A percentile compares a stretch with the other conserved stretches of the same genome.
phyloP scores from a whole-genome alignment of 2,113 vertebrate genomes.

The Leucosticte australis region DNA sequence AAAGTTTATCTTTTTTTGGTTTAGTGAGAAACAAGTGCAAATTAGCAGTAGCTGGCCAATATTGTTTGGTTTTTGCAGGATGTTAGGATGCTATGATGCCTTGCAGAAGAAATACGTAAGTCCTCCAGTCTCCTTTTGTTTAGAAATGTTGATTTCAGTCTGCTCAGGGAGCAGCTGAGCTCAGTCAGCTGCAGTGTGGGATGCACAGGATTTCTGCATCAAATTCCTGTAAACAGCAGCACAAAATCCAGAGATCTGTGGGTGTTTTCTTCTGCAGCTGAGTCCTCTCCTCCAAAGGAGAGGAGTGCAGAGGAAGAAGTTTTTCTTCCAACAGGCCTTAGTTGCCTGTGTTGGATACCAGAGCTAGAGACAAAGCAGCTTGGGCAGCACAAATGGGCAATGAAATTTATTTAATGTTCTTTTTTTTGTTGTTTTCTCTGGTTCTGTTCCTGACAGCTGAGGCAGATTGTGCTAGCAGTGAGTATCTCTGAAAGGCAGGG shows the following conservation, averaged over 20 bases:
- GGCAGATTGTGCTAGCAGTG: constrained; percentile 87
- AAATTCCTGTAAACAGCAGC: not conserved
- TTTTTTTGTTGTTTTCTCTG: not conserved
- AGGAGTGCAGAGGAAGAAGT: not conserved
- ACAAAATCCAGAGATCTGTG: not conserved
- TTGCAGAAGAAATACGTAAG: constrained; percentile 96
- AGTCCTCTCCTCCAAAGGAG: not conserved
- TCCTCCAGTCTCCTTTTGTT: not conserved
- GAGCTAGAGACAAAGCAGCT: not conserved
- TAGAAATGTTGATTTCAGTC: not conserved
- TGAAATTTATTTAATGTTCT: constrained; percentile 14
- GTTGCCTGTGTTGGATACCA: not conserved
- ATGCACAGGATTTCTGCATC: not conserved
- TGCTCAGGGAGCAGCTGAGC: not conserved
- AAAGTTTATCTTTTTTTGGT: not conserved
- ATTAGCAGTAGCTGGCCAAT: not conserved
- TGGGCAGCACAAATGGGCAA: not conserved
- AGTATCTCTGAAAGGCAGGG: constrained; percentile 73
- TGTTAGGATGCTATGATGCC: constrained; percentile 94
- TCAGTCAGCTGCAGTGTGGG: not conserved
- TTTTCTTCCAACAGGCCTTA: not conserved
- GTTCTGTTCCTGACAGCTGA: constrained; percentile 78
- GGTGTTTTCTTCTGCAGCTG: not conserved
- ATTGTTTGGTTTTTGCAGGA: constrained; percentile 75
- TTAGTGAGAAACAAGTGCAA: not conserved